Conservation (phyloP, 2,888 invertebrate species). For the Hemaris fuciformis region DNA sequence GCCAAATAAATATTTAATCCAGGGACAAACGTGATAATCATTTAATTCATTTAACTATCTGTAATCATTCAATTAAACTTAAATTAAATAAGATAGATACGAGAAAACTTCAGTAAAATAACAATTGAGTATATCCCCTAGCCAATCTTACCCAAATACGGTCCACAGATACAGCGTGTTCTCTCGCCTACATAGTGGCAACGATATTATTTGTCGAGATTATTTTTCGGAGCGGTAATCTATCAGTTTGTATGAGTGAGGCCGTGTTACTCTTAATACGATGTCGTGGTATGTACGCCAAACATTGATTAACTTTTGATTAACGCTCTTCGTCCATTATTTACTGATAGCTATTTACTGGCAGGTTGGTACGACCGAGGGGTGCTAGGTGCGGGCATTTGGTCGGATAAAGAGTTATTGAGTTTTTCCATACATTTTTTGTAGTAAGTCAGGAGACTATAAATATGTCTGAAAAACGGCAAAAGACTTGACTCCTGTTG, state of each 20-base stretch:
- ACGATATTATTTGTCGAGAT: constrained; percentile 33
- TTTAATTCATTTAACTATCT: no score
- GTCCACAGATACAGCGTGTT: background rate
- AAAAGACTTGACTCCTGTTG: no score
- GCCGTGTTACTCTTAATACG: constrained; percentile 6
- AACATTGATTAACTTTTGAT: background rate
- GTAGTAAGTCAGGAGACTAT: no score
- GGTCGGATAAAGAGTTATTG: no score
- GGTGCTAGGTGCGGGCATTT: no score
- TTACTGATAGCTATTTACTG: no score
- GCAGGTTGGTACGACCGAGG: no score
- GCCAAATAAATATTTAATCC: no score
- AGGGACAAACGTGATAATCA: no score
- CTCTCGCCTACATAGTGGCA: background rate
- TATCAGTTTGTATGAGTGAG: constrained; percentile 12
- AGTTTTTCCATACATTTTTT: no score
- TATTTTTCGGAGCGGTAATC: constrained; percentile 24
- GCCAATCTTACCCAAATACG: background rate
- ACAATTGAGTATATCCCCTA: background rate
- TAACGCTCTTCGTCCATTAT: background rate
- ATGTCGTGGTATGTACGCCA: constrained; percentile 15
- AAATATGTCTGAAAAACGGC: no score
- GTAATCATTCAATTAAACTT: no score
- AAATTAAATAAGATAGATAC: background rate
- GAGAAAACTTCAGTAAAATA: background rate